phyloP scores from a whole-genome alignment of 2,113 vertebrate genomes.

The Redunca redunca region DNA sequence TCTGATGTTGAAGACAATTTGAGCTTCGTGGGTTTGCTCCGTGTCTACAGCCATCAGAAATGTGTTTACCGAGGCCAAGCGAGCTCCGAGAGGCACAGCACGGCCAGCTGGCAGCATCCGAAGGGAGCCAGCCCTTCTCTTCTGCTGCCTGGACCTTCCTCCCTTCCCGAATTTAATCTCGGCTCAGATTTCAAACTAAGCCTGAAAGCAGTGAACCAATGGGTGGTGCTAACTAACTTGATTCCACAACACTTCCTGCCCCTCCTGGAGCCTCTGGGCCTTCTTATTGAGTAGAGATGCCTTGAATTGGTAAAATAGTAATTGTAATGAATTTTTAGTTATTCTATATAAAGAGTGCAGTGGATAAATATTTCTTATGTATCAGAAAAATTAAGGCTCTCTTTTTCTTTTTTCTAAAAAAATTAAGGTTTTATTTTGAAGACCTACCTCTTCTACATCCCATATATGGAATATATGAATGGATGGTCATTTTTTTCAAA shows the following conservation, averaged over 20 bases:
- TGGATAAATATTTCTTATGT: slow-evolving; percentile 8
- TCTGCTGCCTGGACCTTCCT: background rate
- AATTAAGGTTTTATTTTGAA: background rate
- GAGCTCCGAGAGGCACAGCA: background rate
- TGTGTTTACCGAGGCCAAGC: background rate
- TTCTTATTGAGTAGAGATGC: background rate
- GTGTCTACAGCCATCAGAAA: background rate
- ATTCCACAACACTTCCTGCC: background rate
- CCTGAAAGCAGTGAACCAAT: slow-evolving; percentile 33
- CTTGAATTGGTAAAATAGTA: background rate
- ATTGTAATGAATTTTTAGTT: background rate
- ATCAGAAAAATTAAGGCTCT: background rate
- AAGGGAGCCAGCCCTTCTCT: background rate
- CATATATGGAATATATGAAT: background rate
- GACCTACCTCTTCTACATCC: background rate
- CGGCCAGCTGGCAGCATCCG: background rate
- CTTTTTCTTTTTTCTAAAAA: background rate
- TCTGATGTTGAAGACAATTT: background rate
- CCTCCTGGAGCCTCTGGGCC: background rate
- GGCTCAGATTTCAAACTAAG: slow-evolving; percentile 18
- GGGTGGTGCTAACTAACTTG: background rate
- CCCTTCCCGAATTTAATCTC: slow-evolving; percentile 22
- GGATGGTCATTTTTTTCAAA: background rate
- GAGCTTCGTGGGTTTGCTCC: slow-evolving; percentile 22
- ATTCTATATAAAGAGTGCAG: background rate